phyloP scores from a whole-genome alignment of 2,113 vertebrate species.

The Dasypus novemcinctus region DNA sequence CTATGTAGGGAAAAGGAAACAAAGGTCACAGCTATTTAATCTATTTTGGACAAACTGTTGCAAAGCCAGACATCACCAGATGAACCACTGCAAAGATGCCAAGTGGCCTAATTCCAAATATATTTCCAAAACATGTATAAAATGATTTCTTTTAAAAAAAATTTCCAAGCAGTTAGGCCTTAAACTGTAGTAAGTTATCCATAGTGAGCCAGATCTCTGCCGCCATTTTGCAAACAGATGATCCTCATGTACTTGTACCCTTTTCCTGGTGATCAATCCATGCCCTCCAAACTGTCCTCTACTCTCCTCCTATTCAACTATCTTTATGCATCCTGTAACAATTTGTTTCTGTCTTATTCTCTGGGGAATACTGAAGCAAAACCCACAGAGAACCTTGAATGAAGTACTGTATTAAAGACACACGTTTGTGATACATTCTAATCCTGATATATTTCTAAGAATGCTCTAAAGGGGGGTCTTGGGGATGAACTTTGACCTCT shows the following conservation, averaged over 20 bases:
- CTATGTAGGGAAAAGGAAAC: neutral
- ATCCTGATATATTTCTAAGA: neutral
- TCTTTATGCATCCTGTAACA: neutral
- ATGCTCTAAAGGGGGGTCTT: neutral
- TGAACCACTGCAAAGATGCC: neutral
- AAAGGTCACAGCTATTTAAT: neutral
- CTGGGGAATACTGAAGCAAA: neutral
- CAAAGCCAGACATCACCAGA: neutral
- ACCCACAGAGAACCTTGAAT: neutral
- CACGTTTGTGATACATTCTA: neutral
- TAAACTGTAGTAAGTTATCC: neutral
- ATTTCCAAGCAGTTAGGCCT: conserved; percentile 16
- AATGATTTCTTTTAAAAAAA: neutral
- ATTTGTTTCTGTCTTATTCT: neutral
- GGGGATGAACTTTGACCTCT: conserved; percentile 1
- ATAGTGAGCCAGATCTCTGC: neutral
- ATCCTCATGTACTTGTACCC: neutral
- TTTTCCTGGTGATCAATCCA: neutral
- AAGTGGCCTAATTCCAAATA: neutral
- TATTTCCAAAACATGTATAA: neutral
- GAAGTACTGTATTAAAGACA: neutral
- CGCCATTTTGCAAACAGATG: neutral
- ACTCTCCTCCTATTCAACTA: neutral
- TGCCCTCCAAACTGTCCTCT: neutral
- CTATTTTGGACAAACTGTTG: neutral